phyloP scores from a whole-genome alignment of 2,113 vertebrate species.

The Psittacara wagleri region DNA sequence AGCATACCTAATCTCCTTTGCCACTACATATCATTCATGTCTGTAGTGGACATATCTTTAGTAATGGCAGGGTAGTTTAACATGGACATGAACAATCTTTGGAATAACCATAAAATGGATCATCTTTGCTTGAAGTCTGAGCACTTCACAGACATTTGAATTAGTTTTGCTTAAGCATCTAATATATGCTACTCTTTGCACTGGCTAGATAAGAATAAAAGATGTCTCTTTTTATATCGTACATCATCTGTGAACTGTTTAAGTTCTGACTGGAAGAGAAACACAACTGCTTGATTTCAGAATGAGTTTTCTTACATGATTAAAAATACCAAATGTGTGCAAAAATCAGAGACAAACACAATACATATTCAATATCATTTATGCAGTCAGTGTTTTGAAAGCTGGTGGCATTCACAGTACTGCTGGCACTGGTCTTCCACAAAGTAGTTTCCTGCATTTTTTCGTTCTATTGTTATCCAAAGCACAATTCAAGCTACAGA shows the following conservation, averaged over 20 bases:
- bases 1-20: neutral
- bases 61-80: neutral
- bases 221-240: neutral
- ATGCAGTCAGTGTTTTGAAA: neutral
- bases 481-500: neutral
- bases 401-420: neutral
- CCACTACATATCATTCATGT: neutral
- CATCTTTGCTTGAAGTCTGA: neutral
- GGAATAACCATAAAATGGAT: neutral
- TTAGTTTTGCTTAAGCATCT: neutral
- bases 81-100: neutral
- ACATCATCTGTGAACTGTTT: neutral
- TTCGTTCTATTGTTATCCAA: neutral
- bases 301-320: neutral
- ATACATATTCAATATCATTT: neutral
- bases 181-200: neutral
- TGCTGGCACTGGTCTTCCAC: neutral
- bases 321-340: neutral
- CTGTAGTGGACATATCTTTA: neutral
- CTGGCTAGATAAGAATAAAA: neutral
- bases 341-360: neutral
- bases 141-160: neutral
- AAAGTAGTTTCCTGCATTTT: neutral
- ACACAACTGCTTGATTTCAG: neutral
- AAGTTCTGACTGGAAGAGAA: neutral